Evolutionary conservation across 2,113 vertebrate genomes (phyloP), one percentile per base, ranked within the genome.

Genomic region (Perca flavescens): DNA sequence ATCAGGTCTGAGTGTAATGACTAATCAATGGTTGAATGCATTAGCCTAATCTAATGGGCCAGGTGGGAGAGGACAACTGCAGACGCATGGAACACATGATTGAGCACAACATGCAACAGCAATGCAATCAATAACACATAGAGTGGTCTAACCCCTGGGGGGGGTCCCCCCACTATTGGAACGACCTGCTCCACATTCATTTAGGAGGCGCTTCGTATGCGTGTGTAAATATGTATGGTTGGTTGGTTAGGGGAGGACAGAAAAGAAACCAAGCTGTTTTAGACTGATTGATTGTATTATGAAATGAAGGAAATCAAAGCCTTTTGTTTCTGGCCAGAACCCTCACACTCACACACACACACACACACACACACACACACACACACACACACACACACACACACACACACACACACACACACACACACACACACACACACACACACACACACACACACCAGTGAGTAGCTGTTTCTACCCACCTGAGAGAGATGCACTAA

Each of bases 21-120:
- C 96, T 96, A 98, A 98, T 99, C 97, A 98, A 97, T 98, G 96
- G 95, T 95, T 96, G 97, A 97, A 98, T 99, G 96, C 96, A 97
- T 99, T 97, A 98, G 89, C 96, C 96, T 96, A 97, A 97, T 97
- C 95, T 96, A 97, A 98, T 96, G 96, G 96, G 96, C 95, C 97
- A 97, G 97, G 96, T 98, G 97, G 93, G 95, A 94, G 94, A 96
- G 96, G 96, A 96, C 97, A 96, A 96, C 95, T 94, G 93, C 94
- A 98, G 97, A 98, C 95, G 94, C 95, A 96, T 96, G 96, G 95
- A 91, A 95, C 95, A 97, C 94, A 94, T 95, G 95, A 95, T 97
- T 95, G 97, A 98, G 96, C 96, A 92, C 95, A 96, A 97, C 96
- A 96, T 96, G 96, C 95, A 96, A 95, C 95, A 96, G 96, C 95